phyloP scores from a whole-genome alignment of 2,888 invertebrate species.

The Microplitis manilae region DNA sequence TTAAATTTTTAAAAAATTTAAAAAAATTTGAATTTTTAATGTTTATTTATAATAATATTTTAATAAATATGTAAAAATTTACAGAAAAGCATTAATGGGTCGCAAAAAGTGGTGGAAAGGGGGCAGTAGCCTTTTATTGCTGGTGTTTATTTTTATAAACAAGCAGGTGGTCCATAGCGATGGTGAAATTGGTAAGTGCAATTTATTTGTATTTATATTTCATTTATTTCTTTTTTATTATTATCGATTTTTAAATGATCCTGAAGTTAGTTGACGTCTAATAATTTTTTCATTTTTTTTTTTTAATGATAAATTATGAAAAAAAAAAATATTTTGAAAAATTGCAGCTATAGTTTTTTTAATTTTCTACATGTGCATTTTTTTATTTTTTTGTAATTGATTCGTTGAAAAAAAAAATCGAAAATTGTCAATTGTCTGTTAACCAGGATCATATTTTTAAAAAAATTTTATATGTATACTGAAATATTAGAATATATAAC shows the following conservation, averaged over 20 bases:
- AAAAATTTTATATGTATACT: constrained; percentile 10
- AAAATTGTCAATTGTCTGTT: no score
- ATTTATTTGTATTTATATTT: not conserved
- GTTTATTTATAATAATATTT: constrained; percentile 12
- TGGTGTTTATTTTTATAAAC: constrained; percentile 63
- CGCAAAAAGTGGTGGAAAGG: constrained; percentile 67
- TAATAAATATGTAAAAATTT: constrained; percentile 22
- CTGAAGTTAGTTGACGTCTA: not conserved
- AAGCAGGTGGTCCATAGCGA: constrained; percentile 74
- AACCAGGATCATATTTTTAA: no score
- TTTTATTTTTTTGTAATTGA: no score
- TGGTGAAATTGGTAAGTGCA: constrained; percentile 78
- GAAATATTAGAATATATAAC: not conserved
- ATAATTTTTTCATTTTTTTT: not conserved
- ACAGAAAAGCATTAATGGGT: constrained; percentile 63
- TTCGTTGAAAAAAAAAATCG: no score
- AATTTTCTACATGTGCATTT: no score
- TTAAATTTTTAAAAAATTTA: no score
- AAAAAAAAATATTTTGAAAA: no score
- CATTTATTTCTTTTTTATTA: constrained; percentile 2
- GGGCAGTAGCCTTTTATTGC: constrained; percentile 57
- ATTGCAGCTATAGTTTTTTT: no score
- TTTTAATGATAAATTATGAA: not conserved
- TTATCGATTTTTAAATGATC: not conserved
- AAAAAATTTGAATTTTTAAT: not conserved